Evolutionary conservation across 2,113 vertebrate genomes (phyloP).

Genomic region (Mastomys coucha): DNA sequence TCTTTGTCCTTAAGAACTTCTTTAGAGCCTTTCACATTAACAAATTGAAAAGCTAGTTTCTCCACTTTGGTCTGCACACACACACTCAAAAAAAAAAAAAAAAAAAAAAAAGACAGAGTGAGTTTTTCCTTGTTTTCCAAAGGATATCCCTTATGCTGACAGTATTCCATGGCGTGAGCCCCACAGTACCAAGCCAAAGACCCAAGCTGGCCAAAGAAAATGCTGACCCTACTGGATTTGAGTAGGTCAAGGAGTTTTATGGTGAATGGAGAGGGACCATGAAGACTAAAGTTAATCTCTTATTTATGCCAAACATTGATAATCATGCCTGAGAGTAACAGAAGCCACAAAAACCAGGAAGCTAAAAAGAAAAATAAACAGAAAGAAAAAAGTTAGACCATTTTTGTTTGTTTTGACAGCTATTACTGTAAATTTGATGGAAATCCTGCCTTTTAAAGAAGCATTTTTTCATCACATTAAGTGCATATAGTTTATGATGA

Average conservation of each 20-base stretch:
- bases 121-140: slow-evolving; percentile 87
- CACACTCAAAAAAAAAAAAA: neutral
- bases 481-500: slow-evolving; percentile 45
- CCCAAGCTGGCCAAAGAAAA: slow-evolving; percentile 88
- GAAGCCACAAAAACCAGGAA: slow-evolving; percentile 83
- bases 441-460: slow-evolving; percentile 60
- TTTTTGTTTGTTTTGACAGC: slow-evolving; percentile 78
- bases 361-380: slow-evolving; percentile 73
- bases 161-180: slow-evolving; percentile 84
- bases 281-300: slow-evolving; percentile 85
- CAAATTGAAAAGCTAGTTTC: slow-evolving; percentile 69
- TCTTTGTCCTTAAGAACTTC: slow-evolving; percentile 70
- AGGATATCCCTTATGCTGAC: slow-evolving; percentile 91
- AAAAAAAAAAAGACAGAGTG: neutral
- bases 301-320: slow-evolving; percentile 86
- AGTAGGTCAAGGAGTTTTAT: slow-evolving; percentile 84
- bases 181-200: slow-evolving; percentile 82
- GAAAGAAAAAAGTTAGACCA: slow-evolving; percentile 48
- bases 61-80: slow-evolving; percentile 33
- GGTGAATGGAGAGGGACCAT: slow-evolving; percentile 81
- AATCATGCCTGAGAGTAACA: slow-evolving; percentile 76
- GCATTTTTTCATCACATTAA: slow-evolving; percentile 65
- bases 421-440: slow-evolving; percentile 72
- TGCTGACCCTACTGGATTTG: slow-evolving; percentile 81
- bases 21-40: slow-evolving; percentile 73